These are phyloP conservation scores for Otocyon megalotis DNA, from an alignment of 2,113 vertebrate species.

Conservation along the genomic window DNA sequence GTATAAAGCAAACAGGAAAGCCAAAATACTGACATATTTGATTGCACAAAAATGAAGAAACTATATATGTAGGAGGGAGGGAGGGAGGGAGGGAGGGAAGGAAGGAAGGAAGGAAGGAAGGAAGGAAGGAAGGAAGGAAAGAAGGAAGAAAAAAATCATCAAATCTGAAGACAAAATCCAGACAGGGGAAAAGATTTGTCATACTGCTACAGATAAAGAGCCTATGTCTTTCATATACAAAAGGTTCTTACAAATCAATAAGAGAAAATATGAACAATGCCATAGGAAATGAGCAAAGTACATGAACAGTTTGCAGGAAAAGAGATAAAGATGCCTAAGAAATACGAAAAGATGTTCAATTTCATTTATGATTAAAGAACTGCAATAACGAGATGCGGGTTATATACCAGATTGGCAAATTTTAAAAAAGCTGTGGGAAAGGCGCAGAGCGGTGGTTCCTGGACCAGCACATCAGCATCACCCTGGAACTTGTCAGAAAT, in stretches of 20 bases:
- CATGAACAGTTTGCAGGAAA: neutral
- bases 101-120: neutral
- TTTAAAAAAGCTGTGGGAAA: neutral
- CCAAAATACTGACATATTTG: neutral
- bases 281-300: conserved; percentile 7
- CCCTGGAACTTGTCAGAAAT: neutral
- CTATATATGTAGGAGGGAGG: neutral
- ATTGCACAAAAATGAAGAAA: neutral
- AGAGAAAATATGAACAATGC: neutral
- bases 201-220: neutral
- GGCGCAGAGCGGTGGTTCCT: neutral
- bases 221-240: neutral
- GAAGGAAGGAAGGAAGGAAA: neutral
- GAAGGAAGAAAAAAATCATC: neutral
- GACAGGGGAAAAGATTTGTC: neutral
- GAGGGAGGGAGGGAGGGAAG: neutral
- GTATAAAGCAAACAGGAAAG: conserved; percentile 19
- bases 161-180: neutral
- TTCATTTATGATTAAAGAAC: conserved; percentile 43
- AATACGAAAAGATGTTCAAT: neutral
- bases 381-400: neutral
- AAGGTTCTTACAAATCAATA: conserved; percentile 49
- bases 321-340: neutral
- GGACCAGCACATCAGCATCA: neutral
- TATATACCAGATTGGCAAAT: neutral